Evolutionary conservation across 2,113 vertebrate species (phyloP).

Genomic region (Saguinus midas): DNA sequence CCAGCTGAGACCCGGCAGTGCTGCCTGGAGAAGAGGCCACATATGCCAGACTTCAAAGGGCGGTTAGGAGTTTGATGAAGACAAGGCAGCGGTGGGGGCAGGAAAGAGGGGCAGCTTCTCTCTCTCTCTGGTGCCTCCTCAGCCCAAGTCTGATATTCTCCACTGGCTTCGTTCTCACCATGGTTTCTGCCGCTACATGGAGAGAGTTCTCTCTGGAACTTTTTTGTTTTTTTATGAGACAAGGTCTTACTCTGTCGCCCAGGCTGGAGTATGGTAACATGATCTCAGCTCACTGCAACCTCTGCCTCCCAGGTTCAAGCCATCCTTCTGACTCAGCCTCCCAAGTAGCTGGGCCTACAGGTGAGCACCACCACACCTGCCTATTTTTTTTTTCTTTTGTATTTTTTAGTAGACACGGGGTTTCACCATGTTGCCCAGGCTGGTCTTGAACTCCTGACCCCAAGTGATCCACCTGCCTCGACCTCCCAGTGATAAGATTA

Average conservation of each 20-base stretch:
- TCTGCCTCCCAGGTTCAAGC: not conserved
- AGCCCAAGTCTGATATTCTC: too few species aligned
- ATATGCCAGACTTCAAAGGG: not conserved
- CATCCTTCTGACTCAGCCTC: not conserved
- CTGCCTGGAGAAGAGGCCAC: not conserved
- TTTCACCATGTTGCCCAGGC: not conserved
- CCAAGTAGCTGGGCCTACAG: not conserved
- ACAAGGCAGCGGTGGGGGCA: not conserved
- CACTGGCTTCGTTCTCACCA: not conserved
- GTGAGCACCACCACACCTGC: fast-evolving
- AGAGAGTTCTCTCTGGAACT: not conserved
- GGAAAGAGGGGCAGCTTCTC: not conserved
- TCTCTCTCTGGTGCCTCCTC: not conserved
- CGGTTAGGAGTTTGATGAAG: not conserved
- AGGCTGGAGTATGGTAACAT: not conserved
- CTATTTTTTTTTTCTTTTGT: not conserved
- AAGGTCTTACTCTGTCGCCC: not conserved
- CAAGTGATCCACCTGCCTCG: too few species aligned
- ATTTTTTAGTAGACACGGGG: not conserved
- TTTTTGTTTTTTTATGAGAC: not conserved
- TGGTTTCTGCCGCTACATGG: not conserved
- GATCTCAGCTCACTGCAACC: not conserved
- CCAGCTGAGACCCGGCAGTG: not conserved
- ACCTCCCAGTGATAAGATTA: not conserved
- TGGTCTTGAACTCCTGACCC: too few species aligned